Percentiles rank a stretch among this genome's conserved stretches.
These are phyloP conservation scores for Blera fallax DNA, from an alignment of 2,888 invertebrate genomes.

Conservation along the genomic window DNA sequence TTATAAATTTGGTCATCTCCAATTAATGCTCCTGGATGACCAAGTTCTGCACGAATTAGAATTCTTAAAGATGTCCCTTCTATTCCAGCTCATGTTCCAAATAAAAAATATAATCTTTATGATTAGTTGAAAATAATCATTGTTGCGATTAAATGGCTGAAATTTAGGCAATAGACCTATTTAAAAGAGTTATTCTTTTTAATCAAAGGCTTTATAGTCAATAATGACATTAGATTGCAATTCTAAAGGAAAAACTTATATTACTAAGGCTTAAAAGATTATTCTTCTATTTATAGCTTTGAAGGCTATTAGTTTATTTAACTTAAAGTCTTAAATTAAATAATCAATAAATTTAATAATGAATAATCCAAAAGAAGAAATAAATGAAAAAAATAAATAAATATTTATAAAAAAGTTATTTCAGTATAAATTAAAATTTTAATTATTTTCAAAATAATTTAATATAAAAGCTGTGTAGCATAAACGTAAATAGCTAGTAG, in stretches of 20 bases:
- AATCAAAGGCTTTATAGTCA: constrained; percentile 81
- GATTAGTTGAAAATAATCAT: constrained; percentile 88
- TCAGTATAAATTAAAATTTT: constrained; percentile 78
- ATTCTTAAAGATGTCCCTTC: constrained; percentile 87
- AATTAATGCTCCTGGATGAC: constrained; percentile 86
- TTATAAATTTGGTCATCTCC: constrained; percentile 90
- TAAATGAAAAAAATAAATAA: constrained; percentile 75
- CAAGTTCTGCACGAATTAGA: constrained; percentile 88
- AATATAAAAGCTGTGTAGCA: constrained; percentile 82
- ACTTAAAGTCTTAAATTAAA: constrained; percentile 83
- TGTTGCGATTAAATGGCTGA: constrained; percentile 86
- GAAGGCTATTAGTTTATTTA: constrained; percentile 86
- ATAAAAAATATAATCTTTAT: constrained; percentile 90
- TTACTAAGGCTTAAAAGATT: constrained; percentile 78
- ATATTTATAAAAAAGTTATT: constrained; percentile 77
- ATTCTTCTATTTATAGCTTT: constrained; percentile 84
- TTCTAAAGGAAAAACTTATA: constrained; percentile 82
- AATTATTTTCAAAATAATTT: constrained; percentile 83
- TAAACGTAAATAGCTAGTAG: constrained; percentile 84
- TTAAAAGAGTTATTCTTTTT: constrained; percentile 83
- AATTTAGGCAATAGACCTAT: constrained; percentile 85
- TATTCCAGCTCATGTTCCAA: constrained; percentile 87
- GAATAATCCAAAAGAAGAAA: constrained; percentile 77
- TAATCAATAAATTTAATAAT: constrained; percentile 75
- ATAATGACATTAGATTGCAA: constrained; percentile 85